Conservation (phyloP, 2,888 invertebrate species). For the Caenorhabditis wallacei region DNA sequence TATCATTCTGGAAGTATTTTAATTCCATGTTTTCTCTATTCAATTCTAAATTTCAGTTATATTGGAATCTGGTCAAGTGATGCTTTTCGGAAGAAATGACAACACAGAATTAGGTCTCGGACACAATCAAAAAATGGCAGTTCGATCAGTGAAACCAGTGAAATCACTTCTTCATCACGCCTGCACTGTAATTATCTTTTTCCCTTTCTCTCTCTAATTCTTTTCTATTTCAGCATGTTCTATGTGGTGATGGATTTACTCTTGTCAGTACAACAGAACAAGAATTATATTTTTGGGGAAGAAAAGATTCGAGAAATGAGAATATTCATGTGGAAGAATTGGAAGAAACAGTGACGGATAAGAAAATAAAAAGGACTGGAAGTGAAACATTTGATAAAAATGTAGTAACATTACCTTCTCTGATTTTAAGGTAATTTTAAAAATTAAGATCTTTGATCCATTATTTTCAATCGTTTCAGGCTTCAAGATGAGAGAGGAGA, state of each 20-base stretch:
- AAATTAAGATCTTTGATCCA: neutral
- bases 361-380: slow-evolving; percentile 30
- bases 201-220: neutral
- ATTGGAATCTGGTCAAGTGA: slow-evolving; percentile 86
- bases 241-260: slow-evolving; percentile 87
- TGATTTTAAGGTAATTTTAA: slow-evolving; percentile 70
- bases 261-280: slow-evolving; percentile 87
- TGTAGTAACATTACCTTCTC: slow-evolving; percentile 64
- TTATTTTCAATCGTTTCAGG: slow-evolving; percentile 50
- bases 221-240: slow-evolving; percentile 85
- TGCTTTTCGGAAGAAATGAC: slow-evolving; percentile 87
- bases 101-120: slow-evolving; percentile 87
- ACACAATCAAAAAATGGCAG: slow-evolving; percentile 83
- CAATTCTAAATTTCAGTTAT: slow-evolving; percentile 83
- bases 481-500: slow-evolving; percentile 72
- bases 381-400: slow-evolving; percentile 52
- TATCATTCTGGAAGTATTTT: slow-evolving; percentile 84
- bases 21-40: neutral
- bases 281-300: slow-evolving; percentile 88
- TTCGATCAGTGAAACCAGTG: slow-evolving; percentile 84
- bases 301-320: slow-evolving; percentile 64
- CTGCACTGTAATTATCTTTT: slow-evolving; percentile 67
- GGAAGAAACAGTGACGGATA: slow-evolving; percentile 42
- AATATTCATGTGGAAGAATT: slow-evolving; percentile 47
- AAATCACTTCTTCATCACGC: slow-evolving; percentile 83